phyloP scores from a whole-genome alignment of 2,888 invertebrate genomes.

The Eupithecia exiguata region DNA sequence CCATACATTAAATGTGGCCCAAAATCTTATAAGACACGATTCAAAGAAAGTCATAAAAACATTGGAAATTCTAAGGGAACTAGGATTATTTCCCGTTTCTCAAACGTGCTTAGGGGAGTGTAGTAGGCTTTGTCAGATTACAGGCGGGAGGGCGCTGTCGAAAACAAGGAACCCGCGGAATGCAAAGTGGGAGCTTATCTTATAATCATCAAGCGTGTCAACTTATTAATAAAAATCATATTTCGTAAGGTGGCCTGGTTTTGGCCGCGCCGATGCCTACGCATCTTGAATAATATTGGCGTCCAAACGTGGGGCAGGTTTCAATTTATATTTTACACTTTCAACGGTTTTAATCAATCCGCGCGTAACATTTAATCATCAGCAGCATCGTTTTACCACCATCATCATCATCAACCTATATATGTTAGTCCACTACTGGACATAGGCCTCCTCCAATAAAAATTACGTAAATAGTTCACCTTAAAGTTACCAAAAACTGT shows the following conservation, averaged over 20 bases:
- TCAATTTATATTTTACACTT: neutral
- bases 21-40: neutral
- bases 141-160: slow-evolving; percentile 63
- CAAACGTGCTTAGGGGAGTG: slow-evolving; percentile 46
- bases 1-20: neutral
- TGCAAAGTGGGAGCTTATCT: slow-evolving; percentile 83
- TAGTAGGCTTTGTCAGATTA: slow-evolving; percentile 73
- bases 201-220: slow-evolving; percentile 84
- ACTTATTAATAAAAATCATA: slow-evolving; percentile 85
- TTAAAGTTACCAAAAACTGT: neutral
- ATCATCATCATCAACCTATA: no score
- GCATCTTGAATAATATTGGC: slow-evolving; percentile 68
- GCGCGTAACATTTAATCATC: neutral
- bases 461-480: no score
- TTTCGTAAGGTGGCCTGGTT: slow-evolving; percentile 72
- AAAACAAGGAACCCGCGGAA: slow-evolving; percentile 79
- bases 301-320: slow-evolving; percentile 32
- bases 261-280: slow-evolving; percentile 52
- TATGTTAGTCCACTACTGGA: no score
- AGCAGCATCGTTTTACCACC: neutral
- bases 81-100: slow-evolving; percentile 55
- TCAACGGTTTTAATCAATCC: neutral
- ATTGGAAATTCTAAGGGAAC: slow-evolving; percentile 39
- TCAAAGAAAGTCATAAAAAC: slow-evolving; percentile 3
- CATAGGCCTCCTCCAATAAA: no score